phyloP scores from a whole-genome alignment of 2,113 vertebrate species.

The Periophthalmodon schlosseri region DNA sequence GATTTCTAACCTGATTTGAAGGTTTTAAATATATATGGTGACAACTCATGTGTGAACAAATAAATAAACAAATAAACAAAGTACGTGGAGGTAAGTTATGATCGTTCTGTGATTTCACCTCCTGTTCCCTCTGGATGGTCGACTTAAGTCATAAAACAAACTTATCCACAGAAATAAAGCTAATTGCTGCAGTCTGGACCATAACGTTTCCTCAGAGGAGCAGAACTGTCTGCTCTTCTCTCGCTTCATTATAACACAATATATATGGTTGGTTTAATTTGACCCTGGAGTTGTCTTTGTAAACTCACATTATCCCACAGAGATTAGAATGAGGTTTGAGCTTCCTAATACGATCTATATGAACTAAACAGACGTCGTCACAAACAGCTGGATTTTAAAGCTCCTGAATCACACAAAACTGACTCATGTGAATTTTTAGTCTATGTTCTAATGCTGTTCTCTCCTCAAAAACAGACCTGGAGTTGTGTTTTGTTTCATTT shows the following conservation, averaged over 20 bases:
- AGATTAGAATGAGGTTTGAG: constrained; percentile 47
- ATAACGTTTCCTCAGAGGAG: constrained; percentile 20
- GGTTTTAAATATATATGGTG: no score
- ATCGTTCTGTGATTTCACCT: neutral
- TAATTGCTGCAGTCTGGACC: constrained; percentile 22
- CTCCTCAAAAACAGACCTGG: no score
- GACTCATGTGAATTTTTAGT: no score
- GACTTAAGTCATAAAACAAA: constrained; percentile 45
- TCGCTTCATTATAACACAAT: neutral
- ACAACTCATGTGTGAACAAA: neutral
- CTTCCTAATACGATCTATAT: constrained; percentile 60
- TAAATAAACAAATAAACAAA: neutral
- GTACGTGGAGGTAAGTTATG: neutral
- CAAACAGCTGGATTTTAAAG: constrained; percentile 2
- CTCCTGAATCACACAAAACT: no score
- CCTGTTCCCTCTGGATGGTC: neutral
- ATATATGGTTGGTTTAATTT: constrained; percentile 28
- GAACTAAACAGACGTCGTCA: constrained; percentile 51
- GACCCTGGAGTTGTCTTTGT: constrained; percentile 35
- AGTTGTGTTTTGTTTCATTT: no score
- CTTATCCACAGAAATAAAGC: constrained; percentile 24
- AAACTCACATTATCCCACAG: constrained; percentile 30
- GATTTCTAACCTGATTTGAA: no score
- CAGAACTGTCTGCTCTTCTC: constrained; percentile 8
- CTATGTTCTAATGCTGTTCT: no score